Evolutionary conservation across 2,113 vertebrate species (phyloP).

Genomic region (Diadophis punctatus): DNA sequence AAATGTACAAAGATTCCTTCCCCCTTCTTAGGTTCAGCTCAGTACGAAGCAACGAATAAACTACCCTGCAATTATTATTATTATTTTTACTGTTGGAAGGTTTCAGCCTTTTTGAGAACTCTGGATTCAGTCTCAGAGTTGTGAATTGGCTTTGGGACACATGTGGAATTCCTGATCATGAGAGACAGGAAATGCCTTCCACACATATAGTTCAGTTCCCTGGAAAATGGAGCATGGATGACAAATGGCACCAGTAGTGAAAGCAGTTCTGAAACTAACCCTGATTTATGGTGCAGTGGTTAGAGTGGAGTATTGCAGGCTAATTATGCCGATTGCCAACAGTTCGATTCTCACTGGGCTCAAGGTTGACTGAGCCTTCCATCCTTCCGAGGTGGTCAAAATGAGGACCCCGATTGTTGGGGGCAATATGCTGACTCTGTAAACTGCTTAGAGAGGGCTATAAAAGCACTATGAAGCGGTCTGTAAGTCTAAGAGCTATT

Average conservation of each 20-base stretch:
- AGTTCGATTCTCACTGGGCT: background rate
- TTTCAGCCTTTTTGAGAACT: background rate
- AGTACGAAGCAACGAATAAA: conserved; percentile 4
- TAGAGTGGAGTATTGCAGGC: background rate
- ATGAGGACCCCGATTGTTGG: background rate
- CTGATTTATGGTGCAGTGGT: background rate
- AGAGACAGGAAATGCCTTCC: background rate
- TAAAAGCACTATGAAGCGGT: too few relatives aligned
- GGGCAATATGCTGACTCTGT: background rate
- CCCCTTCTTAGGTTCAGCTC: conserved; percentile 9
- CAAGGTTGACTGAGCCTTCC: background rate
- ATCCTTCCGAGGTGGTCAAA: background rate
- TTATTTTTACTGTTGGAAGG: conserved; percentile 10
- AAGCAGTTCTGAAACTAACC: background rate
- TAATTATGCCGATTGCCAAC: background rate
- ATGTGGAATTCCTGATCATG: background rate
- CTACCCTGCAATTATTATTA: background rate
- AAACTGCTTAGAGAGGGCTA: too few relatives aligned
- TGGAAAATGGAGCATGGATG: background rate
- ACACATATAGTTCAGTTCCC: background rate
- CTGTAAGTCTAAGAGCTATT: background rate
- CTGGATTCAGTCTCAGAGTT: background rate
- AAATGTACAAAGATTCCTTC: conserved; percentile 36
- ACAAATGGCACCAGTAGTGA: background rate
- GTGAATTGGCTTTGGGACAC: background rate